Base-by-base conservation (phyloP, 2,797 vertebrate species). In the Florisuga fusca region DNA sequence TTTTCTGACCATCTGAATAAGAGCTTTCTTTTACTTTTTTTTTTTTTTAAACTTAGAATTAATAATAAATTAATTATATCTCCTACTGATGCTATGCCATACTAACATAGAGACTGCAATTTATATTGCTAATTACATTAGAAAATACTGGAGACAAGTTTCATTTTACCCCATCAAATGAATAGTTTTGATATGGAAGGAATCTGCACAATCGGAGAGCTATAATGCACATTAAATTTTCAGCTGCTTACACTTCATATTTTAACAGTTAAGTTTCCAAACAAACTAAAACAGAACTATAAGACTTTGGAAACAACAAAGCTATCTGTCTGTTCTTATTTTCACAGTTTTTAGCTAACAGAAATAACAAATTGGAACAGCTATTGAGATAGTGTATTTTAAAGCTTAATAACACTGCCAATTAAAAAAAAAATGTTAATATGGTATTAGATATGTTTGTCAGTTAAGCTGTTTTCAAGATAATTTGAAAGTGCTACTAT, bases 241-340 rank as follows among this genome's bases (percentile, higher is more conserved):
- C 54, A 78, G 33, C 34, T 85, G 88, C 85, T 94, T 72, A 80
- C 6, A n/a, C 93, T 71, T 84, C 3, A 33, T 61, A 50, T 79
- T 92, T 58, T 95, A 87, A 61, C 26, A 87, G 9, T 33, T 29
- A 45, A 53, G 15, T 89, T 94, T 92, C 85, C 58, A 89, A 89
- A 86, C 69, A 92, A 75, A 63, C 19, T 41, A 16, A 93, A 87
- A 36, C 29, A 57, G 54, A 87, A 79, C 31, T 87, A 7, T 13
- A 77, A 68, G 72, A 29, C 34, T 41, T 79, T 85, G 61, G 71
- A 92, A 85, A 77, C 36, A 85, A 59, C 15, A 83, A 75, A 89
- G 33, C 13, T 89, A 50, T 73, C 43, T 50, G 36, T 38, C n/a
- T 51, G 27, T 81, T 94, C 62, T 54, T 90, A 83, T 80, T 91